Conservation (phyloP, 2,797 vertebrate genomes). For the Anguilla anguilla region DNA sequence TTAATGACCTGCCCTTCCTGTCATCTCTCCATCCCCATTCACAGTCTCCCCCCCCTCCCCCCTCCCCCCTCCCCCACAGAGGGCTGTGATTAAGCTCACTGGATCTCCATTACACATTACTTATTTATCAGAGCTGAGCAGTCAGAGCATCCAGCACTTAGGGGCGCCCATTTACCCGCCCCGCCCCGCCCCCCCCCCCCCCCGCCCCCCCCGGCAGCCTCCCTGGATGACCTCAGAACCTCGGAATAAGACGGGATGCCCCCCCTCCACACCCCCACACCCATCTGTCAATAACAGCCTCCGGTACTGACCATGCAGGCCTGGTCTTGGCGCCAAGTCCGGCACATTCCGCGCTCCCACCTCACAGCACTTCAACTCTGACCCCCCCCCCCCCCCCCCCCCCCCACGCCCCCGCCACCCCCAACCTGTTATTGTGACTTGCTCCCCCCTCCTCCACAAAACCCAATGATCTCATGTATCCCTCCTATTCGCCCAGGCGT, state of each 20-base stretch:
- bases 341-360: neutral
- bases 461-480: conserved; percentile 1
- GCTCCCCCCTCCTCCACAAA: neutral
- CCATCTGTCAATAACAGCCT: conserved; percentile 39
- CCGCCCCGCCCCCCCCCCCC: conserved; percentile 1
- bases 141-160: conserved; percentile 54
- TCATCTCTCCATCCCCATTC: conserved; percentile 19
- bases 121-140: conserved; percentile 69
- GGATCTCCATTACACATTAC: conserved; percentile 59
- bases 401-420: neutral
- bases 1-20: conserved; percentile 39
- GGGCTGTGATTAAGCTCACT: conserved; percentile 33
- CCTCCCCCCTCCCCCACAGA: neutral
- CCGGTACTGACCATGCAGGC: neutral
- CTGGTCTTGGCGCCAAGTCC: conserved; percentile 24
- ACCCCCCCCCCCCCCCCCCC: conserved; percentile 10
- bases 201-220: conserved; percentile 2
- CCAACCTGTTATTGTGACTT: neutral
- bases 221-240: conserved; percentile 45
- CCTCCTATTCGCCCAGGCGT: too few relatives aligned
- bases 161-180: conserved; percentile 48
- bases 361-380: conserved; percentile 19
- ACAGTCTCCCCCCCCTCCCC: conserved; percentile 6
- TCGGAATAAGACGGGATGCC: conserved; percentile 36
- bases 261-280: neutral